Base-by-base conservation (phyloP, 2,888 invertebrate genomes). In the Doris montereyensis region DNA sequence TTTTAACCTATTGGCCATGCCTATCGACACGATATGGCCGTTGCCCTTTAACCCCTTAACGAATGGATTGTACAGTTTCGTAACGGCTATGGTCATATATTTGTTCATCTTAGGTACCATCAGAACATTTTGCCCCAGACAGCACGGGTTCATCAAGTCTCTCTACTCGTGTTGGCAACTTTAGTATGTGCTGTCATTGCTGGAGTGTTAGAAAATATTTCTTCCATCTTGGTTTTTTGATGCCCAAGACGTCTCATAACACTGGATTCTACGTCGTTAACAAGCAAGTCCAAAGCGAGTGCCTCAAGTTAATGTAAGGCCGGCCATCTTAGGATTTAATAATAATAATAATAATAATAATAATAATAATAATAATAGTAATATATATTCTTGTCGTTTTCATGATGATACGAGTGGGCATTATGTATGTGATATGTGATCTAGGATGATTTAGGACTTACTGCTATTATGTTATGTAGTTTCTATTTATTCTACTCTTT, bases 1-100 rank as follows among this genome's bases (percentile, higher is more conserved):
- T 4, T 78, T 87, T 24, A 87, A 75, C 30, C 8, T 79, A n/a
- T 67, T 79, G 0, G 17, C 67, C 35, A 13, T 79, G 17, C 70
- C 62, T 21, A 10, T 79, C 1, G 62, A 60, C 28, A 10, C 68
- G 13, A 26, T 79, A n/a, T 79, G 79, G 79, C 75, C 79, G 5
- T 84, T 1, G 82, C 79, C 79, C 10, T 34, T 35, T 24, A 35
- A 57, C 0, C 75, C 67, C 0, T n/a, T 10, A 24, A 10, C 28
- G 32, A 67, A 21, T n/a, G 28, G 17, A 21, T 24, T 2, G 4
- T 67, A 8, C 2, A n/a, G 28, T 30, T 67, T 67, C 28, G 30
- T 67, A n/a, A n/a, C 5, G 28, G 17, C 26, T 30, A 28, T 30
- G 26, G 2, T 67, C 67, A 10, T 67, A 5, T 67, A 21, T 28